These are phyloP conservation scores for Tetragonula clypearis DNA, from an alignment of 1,140 invertebrate species.

Conservation along the genomic window DNA sequence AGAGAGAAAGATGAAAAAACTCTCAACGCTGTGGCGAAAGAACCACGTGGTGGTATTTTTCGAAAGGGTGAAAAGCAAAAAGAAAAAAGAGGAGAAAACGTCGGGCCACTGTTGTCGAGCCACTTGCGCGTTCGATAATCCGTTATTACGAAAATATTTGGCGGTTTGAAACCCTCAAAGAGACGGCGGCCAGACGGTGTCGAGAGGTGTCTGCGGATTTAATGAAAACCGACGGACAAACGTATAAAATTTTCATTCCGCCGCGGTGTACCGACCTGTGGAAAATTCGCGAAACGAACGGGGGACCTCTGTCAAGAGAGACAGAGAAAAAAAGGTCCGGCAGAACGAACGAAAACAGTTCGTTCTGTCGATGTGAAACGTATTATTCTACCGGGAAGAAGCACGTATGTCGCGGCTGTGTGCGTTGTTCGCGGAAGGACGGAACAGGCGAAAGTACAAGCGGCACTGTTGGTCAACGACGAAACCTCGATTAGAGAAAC, in stretches of 20 bases:
- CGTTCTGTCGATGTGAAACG: conserved; percentile 29
- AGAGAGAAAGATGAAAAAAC: no score
- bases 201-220: conserved; percentile 64
- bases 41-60: not conserved
- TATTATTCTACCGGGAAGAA: conserved; percentile 52
- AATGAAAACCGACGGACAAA: conserved; percentile 64
- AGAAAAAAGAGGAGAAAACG: no score
- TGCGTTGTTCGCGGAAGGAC: no score
- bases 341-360: conserved; percentile 59
- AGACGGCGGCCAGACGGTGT: conserved; percentile 32
- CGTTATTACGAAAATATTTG: conserved; percentile 63
- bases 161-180: conserved; percentile 40
- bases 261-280: conserved; percentile 19
- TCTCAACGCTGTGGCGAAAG: not conserved
- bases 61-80: not conserved
- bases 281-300: conserved; percentile 51
- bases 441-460: conserved; percentile 3
- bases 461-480: conserved; percentile 9
- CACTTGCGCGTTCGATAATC: conserved; percentile 56
- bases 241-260: conserved; percentile 65
- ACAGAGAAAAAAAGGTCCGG: no score
- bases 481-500: conserved; percentile 50
- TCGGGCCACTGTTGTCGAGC: not conserved
- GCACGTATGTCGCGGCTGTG: conserved; percentile 18
- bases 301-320: conserved; percentile 1